Conservation (phyloP, 2,113 vertebrate species). For the Prunella fulvescens region DNA sequence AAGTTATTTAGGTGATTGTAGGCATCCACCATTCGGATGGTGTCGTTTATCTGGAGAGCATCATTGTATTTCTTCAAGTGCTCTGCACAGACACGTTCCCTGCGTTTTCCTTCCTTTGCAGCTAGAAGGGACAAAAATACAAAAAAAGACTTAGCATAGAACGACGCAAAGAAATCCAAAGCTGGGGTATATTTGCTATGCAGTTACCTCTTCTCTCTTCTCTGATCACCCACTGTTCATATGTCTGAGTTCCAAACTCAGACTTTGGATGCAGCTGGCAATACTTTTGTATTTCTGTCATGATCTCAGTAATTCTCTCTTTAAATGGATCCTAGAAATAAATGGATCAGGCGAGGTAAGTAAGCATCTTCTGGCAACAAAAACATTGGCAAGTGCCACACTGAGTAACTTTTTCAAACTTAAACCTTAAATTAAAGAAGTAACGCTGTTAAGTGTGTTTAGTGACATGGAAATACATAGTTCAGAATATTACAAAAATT, state of each 20-base stretch:
- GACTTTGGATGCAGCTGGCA: slow-evolving; percentile 75
- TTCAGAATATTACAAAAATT: background rate
- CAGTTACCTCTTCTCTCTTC: slow-evolving; percentile 83
- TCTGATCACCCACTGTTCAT: slow-evolving; percentile 91
- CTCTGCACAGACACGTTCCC: slow-evolving; percentile 85
- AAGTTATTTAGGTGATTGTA: slow-evolving; percentile 83
- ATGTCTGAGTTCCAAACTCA: slow-evolving; percentile 88
- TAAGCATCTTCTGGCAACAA: background rate
- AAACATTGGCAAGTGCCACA: background rate
- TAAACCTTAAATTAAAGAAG: background rate
- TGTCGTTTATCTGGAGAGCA: slow-evolving; percentile 88
- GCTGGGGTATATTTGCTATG: background rate
- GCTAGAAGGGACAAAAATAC: slow-evolving; percentile 67
- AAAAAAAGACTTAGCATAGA: background rate
- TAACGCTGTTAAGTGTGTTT: background rate
- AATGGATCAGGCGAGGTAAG: background rate
- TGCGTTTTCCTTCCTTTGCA: slow-evolving; percentile 83
- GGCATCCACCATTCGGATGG: slow-evolving; percentile 88
- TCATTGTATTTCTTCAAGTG: slow-evolving; percentile 92
- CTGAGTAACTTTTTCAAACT: background rate
- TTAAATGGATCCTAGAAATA: slow-evolving; percentile 90
- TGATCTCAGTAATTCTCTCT: slow-evolving; percentile 84
- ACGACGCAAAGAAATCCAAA: background rate
- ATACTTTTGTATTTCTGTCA: slow-evolving; percentile 84
- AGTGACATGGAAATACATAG: background rate